These are phyloP conservation scores for Ricordea florida DNA, from an alignment of 92 coral and sea anemone genomes.

Conservation along the genomic window DNA sequence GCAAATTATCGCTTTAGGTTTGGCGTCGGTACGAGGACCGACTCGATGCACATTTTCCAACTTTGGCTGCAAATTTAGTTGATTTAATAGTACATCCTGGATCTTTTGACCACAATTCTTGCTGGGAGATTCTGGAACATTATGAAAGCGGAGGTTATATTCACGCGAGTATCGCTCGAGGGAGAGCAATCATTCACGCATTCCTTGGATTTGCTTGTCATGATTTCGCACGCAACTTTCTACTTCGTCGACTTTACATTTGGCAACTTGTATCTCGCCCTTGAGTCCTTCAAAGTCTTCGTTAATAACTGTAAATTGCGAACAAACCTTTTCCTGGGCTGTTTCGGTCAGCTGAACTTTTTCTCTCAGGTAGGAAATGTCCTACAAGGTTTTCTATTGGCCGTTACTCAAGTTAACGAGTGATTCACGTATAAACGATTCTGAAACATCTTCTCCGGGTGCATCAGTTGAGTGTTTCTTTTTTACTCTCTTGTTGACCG, in stretches of 20 bases:
- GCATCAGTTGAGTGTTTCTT: too few species aligned
- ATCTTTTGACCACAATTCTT: too few species aligned
- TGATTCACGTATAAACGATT: too few species aligned
- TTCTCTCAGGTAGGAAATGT: not conserved
- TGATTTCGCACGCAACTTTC: not conserved
- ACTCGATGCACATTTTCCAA: constrained; percentile 2
- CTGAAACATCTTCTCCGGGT: too few species aligned
- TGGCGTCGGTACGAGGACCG: not conserved
- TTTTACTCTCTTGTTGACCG: too few species aligned
- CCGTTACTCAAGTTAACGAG: too few species aligned
- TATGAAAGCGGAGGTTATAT: constrained; percentile 7
- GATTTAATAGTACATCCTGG: not conserved
- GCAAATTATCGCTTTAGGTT: constrained; percentile 32
- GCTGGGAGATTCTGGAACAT: not conserved
- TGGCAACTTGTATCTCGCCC: not conserved
- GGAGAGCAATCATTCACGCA: not conserved
- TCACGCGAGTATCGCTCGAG: not conserved
- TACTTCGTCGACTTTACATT: constrained; percentile 3
- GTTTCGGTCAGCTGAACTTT: not conserved
- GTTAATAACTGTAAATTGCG: not conserved
- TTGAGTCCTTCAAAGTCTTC: not conserved
- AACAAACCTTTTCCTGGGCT: not conserved
- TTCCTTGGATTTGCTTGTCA: not conserved
- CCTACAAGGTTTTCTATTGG: too few species aligned
- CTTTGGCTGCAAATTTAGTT: not conserved